These are phyloP conservation scores for Drosophila arizonae DNA, from an alignment of 1,140 invertebrate genomes.

Conservation along the genomic window DNA sequence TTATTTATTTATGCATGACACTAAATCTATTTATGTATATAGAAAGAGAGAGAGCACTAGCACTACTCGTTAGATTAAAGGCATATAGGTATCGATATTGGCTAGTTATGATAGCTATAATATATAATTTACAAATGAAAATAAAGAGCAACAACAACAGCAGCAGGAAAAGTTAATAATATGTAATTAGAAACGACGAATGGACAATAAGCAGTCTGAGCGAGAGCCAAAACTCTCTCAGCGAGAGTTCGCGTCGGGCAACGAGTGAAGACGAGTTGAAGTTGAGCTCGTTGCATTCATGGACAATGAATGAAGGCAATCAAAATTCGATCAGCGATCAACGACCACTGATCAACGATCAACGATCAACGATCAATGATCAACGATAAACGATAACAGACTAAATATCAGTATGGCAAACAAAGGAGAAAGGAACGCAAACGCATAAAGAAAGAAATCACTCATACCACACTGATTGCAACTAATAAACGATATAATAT, in stretches of 20 bases:
- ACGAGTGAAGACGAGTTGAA: conserved; percentile 5
- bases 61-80: conserved; percentile 52
- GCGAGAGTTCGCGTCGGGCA: background rate
- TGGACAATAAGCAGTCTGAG: background rate
- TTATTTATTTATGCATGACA: conserved; percentile 4
- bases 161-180: background rate
- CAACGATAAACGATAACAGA: conserved; percentile 1
- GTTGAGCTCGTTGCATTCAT: background rate
- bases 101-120: conserved; percentile 42
- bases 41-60: conserved; percentile 40
- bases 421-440: conserved; percentile 10
- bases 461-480: conserved; percentile 21
- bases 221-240: background rate
- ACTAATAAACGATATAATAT: conserved; percentile 11
- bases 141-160: background rate
- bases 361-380: background rate
- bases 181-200: background rate
- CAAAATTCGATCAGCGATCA: background rate
- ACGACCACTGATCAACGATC: background rate
- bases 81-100: conserved; percentile 30
- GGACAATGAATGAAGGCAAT: conserved; percentile 13
- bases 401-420: conserved; percentile 5
- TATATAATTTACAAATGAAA: conserved; percentile 3
- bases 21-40: conserved; percentile 35
- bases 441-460: conserved; percentile 5